phyloP scores from a whole-genome alignment of 1,140 invertebrate species.

The Nasonia giraulti region DNA sequence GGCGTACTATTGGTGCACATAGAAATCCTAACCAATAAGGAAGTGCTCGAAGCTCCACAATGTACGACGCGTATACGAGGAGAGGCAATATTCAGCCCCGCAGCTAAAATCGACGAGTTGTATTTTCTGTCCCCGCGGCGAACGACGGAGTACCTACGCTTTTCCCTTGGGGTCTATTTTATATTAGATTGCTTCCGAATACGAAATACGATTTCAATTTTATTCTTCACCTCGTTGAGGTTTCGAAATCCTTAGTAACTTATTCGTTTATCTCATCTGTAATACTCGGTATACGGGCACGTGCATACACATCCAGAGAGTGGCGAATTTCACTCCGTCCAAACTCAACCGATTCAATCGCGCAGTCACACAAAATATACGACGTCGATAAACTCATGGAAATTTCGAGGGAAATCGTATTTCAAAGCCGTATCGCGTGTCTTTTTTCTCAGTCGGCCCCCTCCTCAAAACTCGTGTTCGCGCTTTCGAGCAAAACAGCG shows the following conservation, averaged over 20 bases:
- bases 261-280: not conserved
- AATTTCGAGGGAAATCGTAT: constrained; percentile 4
- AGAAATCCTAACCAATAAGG: not conserved
- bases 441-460: not conserved
- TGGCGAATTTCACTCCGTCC: not conserved
- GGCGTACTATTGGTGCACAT: not conserved
- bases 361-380: not conserved
- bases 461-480: not conserved
- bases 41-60: not conserved
- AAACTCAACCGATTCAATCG: not conserved
- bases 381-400: not conserved
- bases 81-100: constrained; percentile 25
- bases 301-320: not conserved
- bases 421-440: not conserved
- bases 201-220: not conserved
- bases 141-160: not conserved
- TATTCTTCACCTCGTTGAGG: not conserved
- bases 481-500: not conserved
- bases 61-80: not conserved
- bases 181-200: not conserved
- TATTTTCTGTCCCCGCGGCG: constrained; percentile 3
- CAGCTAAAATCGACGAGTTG: constrained; percentile 3
- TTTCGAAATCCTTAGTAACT: not conserved
- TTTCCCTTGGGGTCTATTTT: not conserved
- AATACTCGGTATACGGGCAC: not conserved